phyloP scores from a whole-genome alignment of 1,140 invertebrate species.

The Centruroides sculpturatus region DNA sequence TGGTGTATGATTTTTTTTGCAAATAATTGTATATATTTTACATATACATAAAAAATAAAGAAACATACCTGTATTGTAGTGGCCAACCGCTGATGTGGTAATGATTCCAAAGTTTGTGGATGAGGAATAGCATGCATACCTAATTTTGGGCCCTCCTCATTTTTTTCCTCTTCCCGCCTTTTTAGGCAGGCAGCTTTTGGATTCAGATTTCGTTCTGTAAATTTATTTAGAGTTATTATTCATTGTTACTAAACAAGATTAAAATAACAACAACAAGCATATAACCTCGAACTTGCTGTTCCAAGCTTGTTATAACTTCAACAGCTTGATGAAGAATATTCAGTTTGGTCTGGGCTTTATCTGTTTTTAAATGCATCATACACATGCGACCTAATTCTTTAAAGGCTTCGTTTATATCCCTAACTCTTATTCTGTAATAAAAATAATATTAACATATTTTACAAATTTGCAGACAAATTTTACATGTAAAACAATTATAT shows the following conservation, averaged over 20 bases:
- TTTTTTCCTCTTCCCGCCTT: conserved; percentile 92
- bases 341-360: conserved; percentile 44
- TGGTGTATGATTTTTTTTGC: too few relatives aligned
- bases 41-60: too few relatives aligned
- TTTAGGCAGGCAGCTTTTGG: conserved; percentile 96
- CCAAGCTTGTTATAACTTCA: conserved; percentile 42
- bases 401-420: conserved; percentile 49
- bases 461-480: too few relatives aligned
- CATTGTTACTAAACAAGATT: too few relatives aligned
- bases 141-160: conserved; percentile 47
- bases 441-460: background rate
- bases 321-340: conserved; percentile 45
- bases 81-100: conserved; percentile 14
- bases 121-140: conserved; percentile 15
- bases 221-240: background rate
- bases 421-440: conserved; percentile 38
- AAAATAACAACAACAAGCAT: conserved; percentile 1
- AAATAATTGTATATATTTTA: too few relatives aligned
- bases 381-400: conserved; percentile 48
- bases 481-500: too few relatives aligned
- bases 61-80: too few relatives aligned
- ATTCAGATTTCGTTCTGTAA: conserved; percentile 83
- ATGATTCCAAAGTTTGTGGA: conserved; percentile 13
- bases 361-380: conserved; percentile 37
- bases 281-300: conserved; percentile 42